phyloP scores from a whole-genome alignment of 2,797 vertebrate genomes.

The Okamejei kenojei region DNA sequence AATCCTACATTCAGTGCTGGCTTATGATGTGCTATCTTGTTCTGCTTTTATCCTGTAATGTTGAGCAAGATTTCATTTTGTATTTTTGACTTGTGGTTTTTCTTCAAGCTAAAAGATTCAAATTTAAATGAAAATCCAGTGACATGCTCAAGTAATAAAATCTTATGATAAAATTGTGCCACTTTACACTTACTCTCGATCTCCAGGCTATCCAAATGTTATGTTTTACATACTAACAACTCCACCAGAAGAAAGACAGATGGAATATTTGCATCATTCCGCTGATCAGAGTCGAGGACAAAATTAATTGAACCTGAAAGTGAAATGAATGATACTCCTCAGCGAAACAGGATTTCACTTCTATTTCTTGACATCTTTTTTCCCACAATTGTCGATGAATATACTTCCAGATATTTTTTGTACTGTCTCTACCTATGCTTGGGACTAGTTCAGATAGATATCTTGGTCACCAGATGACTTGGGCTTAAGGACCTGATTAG shows the following conservation, averaged over 20 bases:
- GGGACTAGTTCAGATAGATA: no score
- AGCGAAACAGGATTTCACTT: not conserved
- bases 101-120: not conserved
- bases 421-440: not conserved
- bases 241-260: slow-evolving; percentile 1
- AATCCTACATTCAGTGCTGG: not conserved
- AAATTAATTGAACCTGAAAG: slow-evolving; percentile 27
- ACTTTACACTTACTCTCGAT: not conserved
- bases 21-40: not conserved
- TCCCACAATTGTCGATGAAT: not conserved
- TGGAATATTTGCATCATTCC: slow-evolving; percentile 15
- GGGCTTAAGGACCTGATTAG: no score
- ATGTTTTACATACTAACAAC: slow-evolving; percentile 27
- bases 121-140: slow-evolving; percentile 31
- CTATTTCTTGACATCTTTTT: not conserved
- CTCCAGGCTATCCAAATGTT: not conserved
- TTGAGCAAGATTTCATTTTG: not conserved
- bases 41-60: not conserved
- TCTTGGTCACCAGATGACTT: no score
- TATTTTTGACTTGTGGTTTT: not conserved
- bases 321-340: not conserved
- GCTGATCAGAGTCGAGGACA: not conserved
- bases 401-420: not conserved
- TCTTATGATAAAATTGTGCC: slow-evolving; percentile 26
- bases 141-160: slow-evolving; percentile 23